Conservation (phyloP, 2,113 vertebrate species). For the Sinosuthora webbiana region DNA sequence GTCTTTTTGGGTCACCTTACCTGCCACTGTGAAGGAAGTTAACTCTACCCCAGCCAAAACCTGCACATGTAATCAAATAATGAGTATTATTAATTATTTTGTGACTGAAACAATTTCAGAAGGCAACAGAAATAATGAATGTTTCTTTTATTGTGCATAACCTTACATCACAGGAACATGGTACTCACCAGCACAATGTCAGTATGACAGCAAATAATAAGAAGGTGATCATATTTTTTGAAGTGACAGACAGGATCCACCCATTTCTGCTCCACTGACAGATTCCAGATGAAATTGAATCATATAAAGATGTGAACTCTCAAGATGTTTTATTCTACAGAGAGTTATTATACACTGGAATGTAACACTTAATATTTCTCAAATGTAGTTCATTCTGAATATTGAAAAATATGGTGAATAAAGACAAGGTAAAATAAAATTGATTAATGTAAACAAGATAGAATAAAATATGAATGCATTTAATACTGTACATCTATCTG, state of each 20-base stretch:
- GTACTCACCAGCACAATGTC: neutral
- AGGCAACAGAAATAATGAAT: neutral
- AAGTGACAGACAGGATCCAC: neutral
- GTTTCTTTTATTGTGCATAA: neutral
- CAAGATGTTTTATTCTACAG: neutral
- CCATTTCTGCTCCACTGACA: neutral
- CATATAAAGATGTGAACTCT: neutral
- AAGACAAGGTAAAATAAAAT: neutral
- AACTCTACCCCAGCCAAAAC: neutral
- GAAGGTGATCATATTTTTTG: neutral
- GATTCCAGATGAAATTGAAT: neutral
- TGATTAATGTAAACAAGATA: neutral
- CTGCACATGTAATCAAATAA: neutral
- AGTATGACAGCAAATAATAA: neutral
- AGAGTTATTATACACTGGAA: neutral
- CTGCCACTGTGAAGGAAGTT: neutral
- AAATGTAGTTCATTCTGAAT: neutral
- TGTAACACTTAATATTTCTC: neutral
- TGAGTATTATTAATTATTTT: neutral
- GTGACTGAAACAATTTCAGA: neutral
- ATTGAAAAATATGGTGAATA: neutral
- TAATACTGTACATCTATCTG: neutral
- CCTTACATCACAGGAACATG: neutral
- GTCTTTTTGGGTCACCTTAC: neutral
- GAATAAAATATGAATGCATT: neutral